These are phyloP conservation scores for Uria aalge DNA, from an alignment of 2,113 vertebrate species.

Conservation along the genomic window DNA sequence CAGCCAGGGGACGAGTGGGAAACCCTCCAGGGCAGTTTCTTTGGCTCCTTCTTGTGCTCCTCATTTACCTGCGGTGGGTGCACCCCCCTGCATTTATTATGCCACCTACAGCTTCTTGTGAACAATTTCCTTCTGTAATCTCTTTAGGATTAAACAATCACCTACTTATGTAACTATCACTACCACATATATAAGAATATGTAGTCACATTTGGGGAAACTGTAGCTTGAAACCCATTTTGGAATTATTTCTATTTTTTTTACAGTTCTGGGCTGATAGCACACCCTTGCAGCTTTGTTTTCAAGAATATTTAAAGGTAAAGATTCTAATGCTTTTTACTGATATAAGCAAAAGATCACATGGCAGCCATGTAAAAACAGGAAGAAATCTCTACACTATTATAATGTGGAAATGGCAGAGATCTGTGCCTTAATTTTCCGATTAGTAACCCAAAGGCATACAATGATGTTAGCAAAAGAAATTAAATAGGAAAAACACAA, in stretches of 20 bases:
- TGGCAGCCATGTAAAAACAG: not conserved
- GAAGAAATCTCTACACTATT: not conserved
- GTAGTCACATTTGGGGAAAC: not conserved
- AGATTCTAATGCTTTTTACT: not conserved
- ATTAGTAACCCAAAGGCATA: not conserved
- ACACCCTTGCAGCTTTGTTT: not conserved
- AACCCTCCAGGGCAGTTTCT: not conserved
- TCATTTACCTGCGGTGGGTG: not conserved
- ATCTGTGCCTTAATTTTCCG: not conserved
- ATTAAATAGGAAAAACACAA: not conserved
- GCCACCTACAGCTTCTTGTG: constrained; percentile 9
- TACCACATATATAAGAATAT: not conserved
- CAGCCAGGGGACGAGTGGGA: not conserved
- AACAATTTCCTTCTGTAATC: not conserved
- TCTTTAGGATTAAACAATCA: not conserved
- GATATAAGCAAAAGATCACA: not conserved
- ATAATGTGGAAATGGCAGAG: not conserved
- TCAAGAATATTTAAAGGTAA: not conserved
- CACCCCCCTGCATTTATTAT: not conserved
- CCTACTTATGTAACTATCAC: not conserved
- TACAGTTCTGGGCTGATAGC: not conserved
- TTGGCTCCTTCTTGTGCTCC: not conserved
- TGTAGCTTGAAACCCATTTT: not conserved
- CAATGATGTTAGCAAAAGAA: not conserved
- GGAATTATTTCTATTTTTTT: not conserved